phyloP scores from a whole-genome alignment of 2,888 invertebrate species.

The Drosophila leonis region DNA sequence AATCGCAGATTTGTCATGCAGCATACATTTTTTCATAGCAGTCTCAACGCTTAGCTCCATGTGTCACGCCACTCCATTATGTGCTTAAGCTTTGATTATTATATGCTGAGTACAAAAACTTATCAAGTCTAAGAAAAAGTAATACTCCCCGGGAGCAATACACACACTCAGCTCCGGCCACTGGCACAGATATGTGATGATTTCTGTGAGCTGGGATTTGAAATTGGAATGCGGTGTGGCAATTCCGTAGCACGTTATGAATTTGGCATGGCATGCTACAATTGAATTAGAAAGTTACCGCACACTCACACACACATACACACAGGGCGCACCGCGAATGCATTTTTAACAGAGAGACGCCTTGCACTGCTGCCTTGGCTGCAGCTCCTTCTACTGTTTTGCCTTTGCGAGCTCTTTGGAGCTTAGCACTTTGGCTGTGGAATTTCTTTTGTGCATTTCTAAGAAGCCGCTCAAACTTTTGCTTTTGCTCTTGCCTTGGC shows the following conservation, averaged over 20 bases:
- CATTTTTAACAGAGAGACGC: constrained; percentile 44
- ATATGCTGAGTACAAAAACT: constrained; percentile 3
- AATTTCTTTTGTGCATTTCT: constrained; percentile 66
- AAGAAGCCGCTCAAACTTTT: constrained; percentile 40
- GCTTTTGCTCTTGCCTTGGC: neutral
- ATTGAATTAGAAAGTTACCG: constrained; percentile 72
- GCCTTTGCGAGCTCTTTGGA: constrained; percentile 7
- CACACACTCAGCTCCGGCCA: neutral
- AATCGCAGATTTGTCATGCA: neutral
- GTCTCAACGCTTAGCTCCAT: neutral
- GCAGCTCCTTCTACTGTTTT: constrained; percentile 6
- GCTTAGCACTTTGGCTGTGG: constrained; percentile 27
- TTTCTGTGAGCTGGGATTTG: constrained; percentile 13
- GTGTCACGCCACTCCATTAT: neutral
- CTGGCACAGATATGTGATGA: neutral
- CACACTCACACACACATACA: constrained; percentile 33
- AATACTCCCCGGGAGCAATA: neutral
- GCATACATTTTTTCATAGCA: neutral
- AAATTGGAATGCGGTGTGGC: constrained; percentile 40
- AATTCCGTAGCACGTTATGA: constrained; percentile 38
- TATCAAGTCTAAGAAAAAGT: neutral
- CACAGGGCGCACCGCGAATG: constrained; percentile 47
- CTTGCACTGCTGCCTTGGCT: neutral
- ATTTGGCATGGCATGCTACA: constrained; percentile 52
- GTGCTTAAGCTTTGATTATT: constrained; percentile 37